Evolutionary conservation across 2,113 vertebrate species (phyloP).

Genomic region (Tinamus guttatus): DNA sequence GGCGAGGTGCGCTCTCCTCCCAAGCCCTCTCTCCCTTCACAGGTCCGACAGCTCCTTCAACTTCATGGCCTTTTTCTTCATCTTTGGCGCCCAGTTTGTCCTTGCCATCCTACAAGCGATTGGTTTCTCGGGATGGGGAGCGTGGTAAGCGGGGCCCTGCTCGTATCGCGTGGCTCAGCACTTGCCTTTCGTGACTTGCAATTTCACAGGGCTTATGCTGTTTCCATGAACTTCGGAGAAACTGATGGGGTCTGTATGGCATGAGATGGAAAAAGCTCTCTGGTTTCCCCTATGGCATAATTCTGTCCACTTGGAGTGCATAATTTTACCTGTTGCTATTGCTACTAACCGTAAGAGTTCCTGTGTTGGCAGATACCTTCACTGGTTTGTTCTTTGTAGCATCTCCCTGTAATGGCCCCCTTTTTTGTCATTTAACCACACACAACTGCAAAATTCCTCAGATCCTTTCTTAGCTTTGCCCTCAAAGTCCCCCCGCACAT

Average conservation of each 20-base stretch:
- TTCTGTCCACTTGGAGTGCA: not conserved
- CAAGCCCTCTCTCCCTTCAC: not conserved
- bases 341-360: not conserved
- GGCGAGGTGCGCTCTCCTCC: not conserved
- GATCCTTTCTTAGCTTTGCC: not conserved
- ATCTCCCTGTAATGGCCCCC: not conserved
- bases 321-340: not conserved
- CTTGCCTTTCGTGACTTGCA: rapidly evolving
- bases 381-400: not conserved
- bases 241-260: not conserved
- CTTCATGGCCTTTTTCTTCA: constrained; percentile 97
- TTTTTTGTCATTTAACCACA: not conserved
- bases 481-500: not conserved
- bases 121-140: constrained; percentile 89
- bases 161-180: not conserved
- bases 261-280: not conserved
- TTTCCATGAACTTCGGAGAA: not conserved
- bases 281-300: not conserved
- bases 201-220: not conserved
- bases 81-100: constrained; percentile 90
- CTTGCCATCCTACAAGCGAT: constrained; percentile 86
- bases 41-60: constrained; percentile 97
- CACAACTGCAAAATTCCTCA: not conserved
- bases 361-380: not conserved
- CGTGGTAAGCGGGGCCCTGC: constrained; percentile 83